Conservation (phyloP, 2,888 invertebrate genomes). For the Papilio protenor region DNA sequence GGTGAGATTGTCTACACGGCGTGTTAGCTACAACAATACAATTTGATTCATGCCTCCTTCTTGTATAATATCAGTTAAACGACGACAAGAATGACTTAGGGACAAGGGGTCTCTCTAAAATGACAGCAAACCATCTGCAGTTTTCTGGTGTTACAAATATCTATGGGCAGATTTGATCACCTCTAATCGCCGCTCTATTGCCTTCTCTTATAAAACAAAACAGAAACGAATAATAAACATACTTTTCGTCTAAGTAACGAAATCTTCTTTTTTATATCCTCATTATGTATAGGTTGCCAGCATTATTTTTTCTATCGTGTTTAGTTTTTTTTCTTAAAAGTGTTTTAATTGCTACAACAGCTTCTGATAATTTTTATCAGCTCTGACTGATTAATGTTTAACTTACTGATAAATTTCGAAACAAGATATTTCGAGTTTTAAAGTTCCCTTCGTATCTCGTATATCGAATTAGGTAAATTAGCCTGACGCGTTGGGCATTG, state of each 20-base stretch:
- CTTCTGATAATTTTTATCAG: not conserved
- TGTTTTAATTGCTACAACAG: not conserved
- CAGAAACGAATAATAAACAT: not conserved
- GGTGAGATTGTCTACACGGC: no score
- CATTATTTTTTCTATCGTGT: not conserved
- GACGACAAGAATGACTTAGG: no score
- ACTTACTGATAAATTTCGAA: not conserved
- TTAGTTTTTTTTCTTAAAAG: not conserved
- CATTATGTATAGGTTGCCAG: not conserved
- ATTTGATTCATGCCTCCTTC: no score
- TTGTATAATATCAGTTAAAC: no score
- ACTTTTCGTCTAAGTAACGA: not conserved
- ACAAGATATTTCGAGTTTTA: constrained; percentile 7
- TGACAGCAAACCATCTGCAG: no score
- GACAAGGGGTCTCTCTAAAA: no score
- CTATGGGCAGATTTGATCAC: no score
- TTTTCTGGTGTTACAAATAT: no score
- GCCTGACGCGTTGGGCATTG: constrained; percentile 40
- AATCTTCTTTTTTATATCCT: not conserved
- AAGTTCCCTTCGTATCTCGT: constrained; percentile 28
- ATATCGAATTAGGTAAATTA: constrained; percentile 44
- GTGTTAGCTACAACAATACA: no score
- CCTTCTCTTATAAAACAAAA: no score
- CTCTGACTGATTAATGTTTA: constrained; percentile 6
- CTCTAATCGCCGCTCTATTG: no score